Evolutionary conservation across 1,140 invertebrate species (phyloP), one percentile per base, ranked within the genome.

Genomic region (Panagrolaimus sp.): DNA sequence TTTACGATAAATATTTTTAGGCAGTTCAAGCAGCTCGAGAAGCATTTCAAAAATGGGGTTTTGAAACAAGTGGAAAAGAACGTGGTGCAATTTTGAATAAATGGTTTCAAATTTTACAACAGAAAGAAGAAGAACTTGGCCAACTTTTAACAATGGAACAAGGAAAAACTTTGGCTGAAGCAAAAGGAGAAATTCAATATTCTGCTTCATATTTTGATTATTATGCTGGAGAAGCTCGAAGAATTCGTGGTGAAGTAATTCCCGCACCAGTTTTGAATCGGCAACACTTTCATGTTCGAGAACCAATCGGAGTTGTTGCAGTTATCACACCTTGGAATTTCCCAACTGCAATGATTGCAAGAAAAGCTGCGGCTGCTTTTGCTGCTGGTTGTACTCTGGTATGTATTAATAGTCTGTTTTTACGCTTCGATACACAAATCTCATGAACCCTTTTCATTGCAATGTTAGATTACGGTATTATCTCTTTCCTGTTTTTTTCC

Each of bases 301-400:
- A 98, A 83, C 94, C 96, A 5, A 88, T 96, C 69, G 96, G 96
- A 55, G 94, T 97, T 17, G 91, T 91, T 21, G 94, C 90, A 46
- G 86, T 98, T 67, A 96, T 99, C 24, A 98, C 95, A 21, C 96
- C 96, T 79, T 99, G 96, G 96, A 99, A 99, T 84, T 98, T 99
- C 85, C 96, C 96, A 1, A 89, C 90, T 84, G 95, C 95, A 0
- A 98, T 99, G 96, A 93, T 99, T 44, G 93, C 94, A 0, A 86
- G 96, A 62, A 99, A 99, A 86, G 91, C 84, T 62, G 91, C 88
- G 38, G 93, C 96, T 21, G 92, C 95, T 43, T 83, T 99, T 65
- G 93, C 94, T 63, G 91, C 90, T 44, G 96, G 92, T 17, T 98
- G 96, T 78, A 96, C n/a, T n/a, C n/a, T n/a, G n/a, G n/a, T 94